Percentiles rank a stretch among this genome's conserved stretches.
Evolutionary conservation across 2,113 vertebrate species (phyloP).

Genomic region (Myodes glareolus): DNA sequence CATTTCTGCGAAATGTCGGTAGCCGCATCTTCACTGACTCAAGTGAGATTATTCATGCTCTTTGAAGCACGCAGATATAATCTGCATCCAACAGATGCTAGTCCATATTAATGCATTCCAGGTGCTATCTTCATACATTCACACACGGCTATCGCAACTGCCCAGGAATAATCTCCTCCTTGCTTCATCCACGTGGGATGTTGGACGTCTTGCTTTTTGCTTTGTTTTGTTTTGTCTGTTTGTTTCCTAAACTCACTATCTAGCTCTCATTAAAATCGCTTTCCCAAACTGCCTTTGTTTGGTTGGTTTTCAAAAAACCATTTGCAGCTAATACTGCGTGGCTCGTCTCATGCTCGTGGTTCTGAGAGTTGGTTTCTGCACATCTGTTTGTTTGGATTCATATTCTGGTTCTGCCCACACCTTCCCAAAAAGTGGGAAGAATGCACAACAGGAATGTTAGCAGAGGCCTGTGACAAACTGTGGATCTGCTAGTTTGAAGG

Average conservation of each 20-base stretch:
- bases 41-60: not conserved
- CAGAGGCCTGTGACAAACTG: not conserved
- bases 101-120: not conserved
- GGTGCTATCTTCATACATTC: not conserved
- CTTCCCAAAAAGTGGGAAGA: not conserved
- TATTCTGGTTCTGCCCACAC: not conserved
- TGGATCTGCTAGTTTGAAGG: not conserved
- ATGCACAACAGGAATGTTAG: not conserved
- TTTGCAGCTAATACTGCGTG: not conserved
- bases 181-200: not conserved
- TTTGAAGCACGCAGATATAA: not conserved
- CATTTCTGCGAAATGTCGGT: not conserved
- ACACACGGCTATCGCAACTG: not conserved
- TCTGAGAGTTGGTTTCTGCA: not conserved
- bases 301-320: not conserved
- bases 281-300: not conserved
- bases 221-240: not conserved
- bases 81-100: not conserved
- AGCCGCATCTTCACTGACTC: not conserved
- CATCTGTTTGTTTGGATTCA: not conserved
- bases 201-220: not conserved
- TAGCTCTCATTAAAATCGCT: not conserved
- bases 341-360: not conserved
- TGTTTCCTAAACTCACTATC: not conserved
- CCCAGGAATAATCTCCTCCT: not conserved